Evolutionary conservation across 2,797 vertebrate genomes (phyloP).

Genomic region (Phataginus tetradactyla): DNA sequence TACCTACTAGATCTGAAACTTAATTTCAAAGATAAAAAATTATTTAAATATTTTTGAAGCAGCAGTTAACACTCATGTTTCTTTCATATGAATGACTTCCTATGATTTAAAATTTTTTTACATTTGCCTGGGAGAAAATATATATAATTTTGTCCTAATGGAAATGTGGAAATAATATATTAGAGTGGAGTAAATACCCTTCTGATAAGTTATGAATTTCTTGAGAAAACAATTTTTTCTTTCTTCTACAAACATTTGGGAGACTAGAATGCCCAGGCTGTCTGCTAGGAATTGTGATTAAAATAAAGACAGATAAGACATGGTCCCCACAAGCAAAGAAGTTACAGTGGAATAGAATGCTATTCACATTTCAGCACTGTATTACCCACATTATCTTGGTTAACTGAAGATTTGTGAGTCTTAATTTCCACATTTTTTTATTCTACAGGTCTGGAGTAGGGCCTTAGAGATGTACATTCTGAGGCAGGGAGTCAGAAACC

Average conservation of each 20-base stretch:
- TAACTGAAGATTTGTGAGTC: not conserved
- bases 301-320: not conserved
- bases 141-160: not conserved
- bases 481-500: not conserved
- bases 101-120: not conserved
- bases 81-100: slow-evolving; percentile 13
- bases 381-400: not conserved
- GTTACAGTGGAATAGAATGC: not conserved
- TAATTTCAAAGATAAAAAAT: slow-evolving; percentile 44
- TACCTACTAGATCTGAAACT: not conserved
- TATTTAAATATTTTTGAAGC: not conserved
- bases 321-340: not conserved
- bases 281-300: not conserved
- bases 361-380: not conserved
- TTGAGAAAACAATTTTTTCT: not conserved
- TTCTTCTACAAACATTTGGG: slow-evolving; percentile 23
- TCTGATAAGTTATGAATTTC: not conserved
- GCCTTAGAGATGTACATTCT: not conserved
- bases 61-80: slow-evolving; percentile 7
- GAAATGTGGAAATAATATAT: not conserved
- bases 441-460: not conserved
- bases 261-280: not conserved
- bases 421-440: slow-evolving; percentile 25
- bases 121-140: not conserved
- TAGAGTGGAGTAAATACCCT: not conserved